phyloP scores from a whole-genome alignment of 2,113 vertebrate genomes.

The Patagioenas fasciata region DNA sequence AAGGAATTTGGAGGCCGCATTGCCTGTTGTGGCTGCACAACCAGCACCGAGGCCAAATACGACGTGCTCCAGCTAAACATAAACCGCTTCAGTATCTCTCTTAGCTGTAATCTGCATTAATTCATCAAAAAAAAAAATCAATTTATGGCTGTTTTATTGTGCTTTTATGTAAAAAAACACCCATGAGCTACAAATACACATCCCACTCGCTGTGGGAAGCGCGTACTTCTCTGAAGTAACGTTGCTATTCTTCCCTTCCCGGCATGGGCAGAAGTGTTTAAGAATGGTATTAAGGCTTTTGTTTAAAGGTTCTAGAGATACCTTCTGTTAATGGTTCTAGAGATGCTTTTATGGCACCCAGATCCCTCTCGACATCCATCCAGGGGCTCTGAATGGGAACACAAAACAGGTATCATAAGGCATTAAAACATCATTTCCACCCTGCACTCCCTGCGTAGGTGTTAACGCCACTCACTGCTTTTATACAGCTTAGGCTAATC shows the following conservation, averaged over 20 bases:
- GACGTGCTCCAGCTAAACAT: neutral
- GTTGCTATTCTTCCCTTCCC: neutral
- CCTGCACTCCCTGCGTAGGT: neutral
- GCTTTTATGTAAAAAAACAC: neutral
- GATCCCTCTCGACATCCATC: accelerated
- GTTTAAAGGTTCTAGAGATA: neutral
- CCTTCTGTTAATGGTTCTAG: neutral
- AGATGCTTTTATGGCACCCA: neutral
- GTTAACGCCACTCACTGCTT: neutral
- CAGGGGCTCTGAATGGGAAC: neutral
- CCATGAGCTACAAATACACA: neutral
- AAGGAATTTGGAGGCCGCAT: neutral
- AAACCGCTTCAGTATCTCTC: neutral
- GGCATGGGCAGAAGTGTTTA: neutral
- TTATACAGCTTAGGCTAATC: neutral
- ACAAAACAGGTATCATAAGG: neutral
- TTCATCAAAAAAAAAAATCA: conserved; percentile 2
- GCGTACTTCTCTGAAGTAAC: neutral
- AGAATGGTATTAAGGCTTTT: neutral
- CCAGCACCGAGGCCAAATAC: neutral
- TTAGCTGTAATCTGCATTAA: neutral
- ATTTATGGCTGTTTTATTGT: conserved; percentile 1
- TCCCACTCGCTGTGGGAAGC: neutral
- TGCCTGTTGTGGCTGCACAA: neutral
- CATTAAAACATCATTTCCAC: neutral